Conservation (phyloP, 1,140 invertebrate species). For the Drosophila micromelanica region DNA sequence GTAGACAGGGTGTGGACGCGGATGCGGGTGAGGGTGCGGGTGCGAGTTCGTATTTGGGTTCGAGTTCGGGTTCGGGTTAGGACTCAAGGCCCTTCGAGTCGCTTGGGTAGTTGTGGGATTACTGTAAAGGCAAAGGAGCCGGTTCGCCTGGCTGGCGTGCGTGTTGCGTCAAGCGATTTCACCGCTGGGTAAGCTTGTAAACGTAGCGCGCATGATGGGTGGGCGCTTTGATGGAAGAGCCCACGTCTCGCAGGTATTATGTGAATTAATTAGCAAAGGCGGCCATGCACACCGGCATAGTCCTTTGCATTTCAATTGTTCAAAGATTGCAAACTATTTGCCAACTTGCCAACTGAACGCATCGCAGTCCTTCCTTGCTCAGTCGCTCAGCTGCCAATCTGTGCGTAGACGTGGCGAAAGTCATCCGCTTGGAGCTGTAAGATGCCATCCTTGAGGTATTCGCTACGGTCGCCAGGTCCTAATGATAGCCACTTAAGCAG, state of each 20-base stretch:
- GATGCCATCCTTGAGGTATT: background rate
- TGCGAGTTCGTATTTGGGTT: background rate
- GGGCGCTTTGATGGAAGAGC: slow-evolving; percentile 12
- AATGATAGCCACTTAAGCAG: slow-evolving; percentile 6
- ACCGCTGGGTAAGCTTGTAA: slow-evolving; percentile 52
- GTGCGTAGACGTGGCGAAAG: background rate
- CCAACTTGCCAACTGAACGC: background rate
- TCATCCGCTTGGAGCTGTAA: background rate
- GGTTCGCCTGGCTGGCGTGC: slow-evolving; percentile 14
- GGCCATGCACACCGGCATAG: slow-evolving; percentile 18
- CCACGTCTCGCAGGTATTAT: slow-evolving; percentile 67
- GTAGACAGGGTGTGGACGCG: background rate
- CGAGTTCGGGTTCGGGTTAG: no score
- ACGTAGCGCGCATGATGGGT: slow-evolving; percentile 59
- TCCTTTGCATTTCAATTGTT: slow-evolving; percentile 41
- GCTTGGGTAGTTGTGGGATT: slow-evolving; percentile 4
- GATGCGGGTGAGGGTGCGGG: no score
- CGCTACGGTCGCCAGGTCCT: background rate
- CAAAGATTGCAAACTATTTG: background rate
- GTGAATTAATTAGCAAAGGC: slow-evolving; percentile 70
- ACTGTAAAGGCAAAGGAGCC: background rate
- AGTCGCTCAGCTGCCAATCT: background rate
- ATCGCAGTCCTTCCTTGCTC: background rate
- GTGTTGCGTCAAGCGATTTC: slow-evolving; percentile 64
- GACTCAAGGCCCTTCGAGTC: no score